Conservation (phyloP, 2,113 vertebrate species). For the Cyprinus carpio region DNA sequence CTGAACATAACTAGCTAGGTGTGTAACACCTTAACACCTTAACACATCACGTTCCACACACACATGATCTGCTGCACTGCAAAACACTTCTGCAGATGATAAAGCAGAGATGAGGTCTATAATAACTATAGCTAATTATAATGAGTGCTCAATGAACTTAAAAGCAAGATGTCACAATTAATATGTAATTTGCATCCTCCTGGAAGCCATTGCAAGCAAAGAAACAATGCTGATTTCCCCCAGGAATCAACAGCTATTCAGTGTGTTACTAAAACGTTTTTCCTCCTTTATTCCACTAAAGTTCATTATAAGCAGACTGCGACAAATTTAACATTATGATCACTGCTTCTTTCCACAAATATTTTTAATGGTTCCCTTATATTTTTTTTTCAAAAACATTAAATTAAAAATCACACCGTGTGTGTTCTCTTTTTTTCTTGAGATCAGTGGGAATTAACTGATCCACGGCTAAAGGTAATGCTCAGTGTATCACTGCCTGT, state of each 20-base stretch:
- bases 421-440: not conserved
- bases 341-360: not conserved
- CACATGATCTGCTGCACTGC: not conserved
- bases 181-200: constrained; percentile 32
- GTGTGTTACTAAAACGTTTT: not conserved
- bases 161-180: constrained; percentile 21
- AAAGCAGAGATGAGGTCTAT: not conserved
- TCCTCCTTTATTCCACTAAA: not conserved
- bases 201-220: constrained; percentile 28
- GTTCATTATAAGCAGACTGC: constrained; percentile 22
- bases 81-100: constrained; percentile 25
- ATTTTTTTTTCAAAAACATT: not conserved
- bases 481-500: not conserved
- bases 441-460: not conserved
- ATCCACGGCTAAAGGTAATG: not conserved
- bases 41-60: too few relatives aligned
- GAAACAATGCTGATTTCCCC: constrained; percentile 45
- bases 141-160: constrained; percentile 24
- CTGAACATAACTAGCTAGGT: constrained; percentile 6
- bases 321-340: not conserved
- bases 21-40: not conserved
- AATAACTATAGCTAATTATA: not conserved
- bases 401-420: not conserved
- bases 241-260: not conserved
- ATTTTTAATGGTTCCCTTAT: not conserved